Evolutionary conservation across 2,888 invertebrate genomes (phyloP), one percentile per base, ranked within the genome.

Genomic region (Drosophila setosimentum): DNA sequence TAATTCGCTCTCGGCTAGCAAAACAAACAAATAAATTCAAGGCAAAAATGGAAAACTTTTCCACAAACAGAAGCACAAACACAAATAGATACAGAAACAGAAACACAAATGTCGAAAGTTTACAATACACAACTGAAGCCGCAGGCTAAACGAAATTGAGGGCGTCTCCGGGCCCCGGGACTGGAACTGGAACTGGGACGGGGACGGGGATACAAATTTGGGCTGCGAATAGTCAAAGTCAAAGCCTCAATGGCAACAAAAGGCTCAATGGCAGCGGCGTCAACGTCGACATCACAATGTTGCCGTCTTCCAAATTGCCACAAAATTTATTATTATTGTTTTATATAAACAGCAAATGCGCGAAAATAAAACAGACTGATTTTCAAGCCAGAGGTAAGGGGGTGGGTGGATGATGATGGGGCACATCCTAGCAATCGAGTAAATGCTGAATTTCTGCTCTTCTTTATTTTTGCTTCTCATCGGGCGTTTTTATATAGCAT

Each of bases 271-370:
- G 55, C 55, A 68, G 50, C 65, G 48, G 48, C 64, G 53, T 32
- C 48, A 40, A 21, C 54, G 24, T 21, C 59, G 59, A 18, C 63
- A 29, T 53, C 57, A 57, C 33, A 54, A 30, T 27, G 63, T 32
- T 32, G 45, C 53, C 64, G 54, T 64, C 80, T 60, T 67, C 73
- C 57, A 74, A 84, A 87, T 82, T 83, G 86, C 82, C 86, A 64
- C 78, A 61, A 80, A 87, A 87, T 89, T 85, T 87, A 89, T 87
- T 80, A 83, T 83, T 87, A 87, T 87, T 85, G 87, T 86, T 87
- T 76, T 76, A 73, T 82, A 80, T 69, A 85, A 85, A 82, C 82
- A 80, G 85, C 68, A 88, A 84, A 88, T 76, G 75, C 82, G 87
- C 84, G 82, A 86, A 82, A 79, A 84, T 84, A 77, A 79, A 86